These are phyloP conservation scores for Origma solitaria DNA, from an alignment of 2,113 vertebrate genomes.

Conservation along the genomic window DNA sequence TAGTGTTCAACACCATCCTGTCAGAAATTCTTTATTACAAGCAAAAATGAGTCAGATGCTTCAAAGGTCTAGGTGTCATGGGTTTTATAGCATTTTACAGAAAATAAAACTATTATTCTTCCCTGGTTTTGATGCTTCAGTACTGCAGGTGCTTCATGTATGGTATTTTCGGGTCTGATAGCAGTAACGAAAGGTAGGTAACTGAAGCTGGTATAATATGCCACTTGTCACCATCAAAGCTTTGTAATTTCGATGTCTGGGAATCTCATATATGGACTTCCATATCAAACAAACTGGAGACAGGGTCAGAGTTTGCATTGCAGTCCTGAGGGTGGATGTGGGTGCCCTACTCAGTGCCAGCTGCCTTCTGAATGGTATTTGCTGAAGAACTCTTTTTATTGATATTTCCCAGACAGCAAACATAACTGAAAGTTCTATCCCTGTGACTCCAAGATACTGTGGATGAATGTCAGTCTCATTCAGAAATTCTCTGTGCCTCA, in stretches of 20 bases:
- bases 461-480: neutral
- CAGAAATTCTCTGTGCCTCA: neutral
- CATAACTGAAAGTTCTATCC: neutral
- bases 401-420: slow-evolving; percentile 18
- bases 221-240: neutral
- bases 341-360: neutral
- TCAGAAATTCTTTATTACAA: neutral
- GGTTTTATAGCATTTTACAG: neutral
- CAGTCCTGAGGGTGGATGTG: neutral
- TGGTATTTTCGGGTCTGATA: neutral
- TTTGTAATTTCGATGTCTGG: neutral
- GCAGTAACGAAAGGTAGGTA: neutral
- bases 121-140: neutral
- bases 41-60: neutral
- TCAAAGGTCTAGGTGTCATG: neutral
- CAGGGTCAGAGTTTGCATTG: neutral
- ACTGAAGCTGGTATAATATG: neutral
- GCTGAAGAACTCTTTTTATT: neutral
- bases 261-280: neutral
- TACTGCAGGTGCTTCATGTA: neutral
- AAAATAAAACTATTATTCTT: neutral
- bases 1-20: neutral
- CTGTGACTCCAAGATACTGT: neutral
- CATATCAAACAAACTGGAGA: neutral
- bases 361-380: slow-evolving; percentile 9